These are phyloP conservation scores for Podarcis raffonei DNA, from an alignment of 2,113 vertebrate species.

Conservation along the genomic window DNA sequence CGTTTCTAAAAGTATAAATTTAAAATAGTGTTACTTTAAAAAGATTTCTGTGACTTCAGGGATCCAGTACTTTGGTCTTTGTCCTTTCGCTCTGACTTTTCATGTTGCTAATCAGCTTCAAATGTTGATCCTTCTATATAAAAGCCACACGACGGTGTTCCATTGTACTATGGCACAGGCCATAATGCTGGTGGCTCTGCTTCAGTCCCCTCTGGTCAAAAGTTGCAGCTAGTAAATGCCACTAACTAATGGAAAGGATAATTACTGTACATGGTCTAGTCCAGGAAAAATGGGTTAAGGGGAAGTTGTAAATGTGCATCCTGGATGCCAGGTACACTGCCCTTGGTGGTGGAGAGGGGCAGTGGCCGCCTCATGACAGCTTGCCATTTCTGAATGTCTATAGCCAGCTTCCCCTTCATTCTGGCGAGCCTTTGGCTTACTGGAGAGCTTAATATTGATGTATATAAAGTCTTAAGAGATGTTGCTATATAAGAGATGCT, in stretches of 20 bases:
- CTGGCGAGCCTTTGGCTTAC: too few relatives aligned
- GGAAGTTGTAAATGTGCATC: too few relatives aligned
- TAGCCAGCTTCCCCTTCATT: too few relatives aligned
- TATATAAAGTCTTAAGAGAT: too few relatives aligned
- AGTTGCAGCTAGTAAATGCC: neutral
- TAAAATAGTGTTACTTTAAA: neutral
- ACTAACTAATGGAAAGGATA: neutral
- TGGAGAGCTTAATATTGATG: too few relatives aligned
- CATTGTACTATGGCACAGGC: neutral
- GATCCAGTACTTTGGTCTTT: constrained; percentile 7
- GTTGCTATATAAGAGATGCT: too few relatives aligned
- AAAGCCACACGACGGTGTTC: neutral
- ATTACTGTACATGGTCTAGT: neutral
- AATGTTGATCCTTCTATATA: neutral
- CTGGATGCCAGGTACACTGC: too few relatives aligned
- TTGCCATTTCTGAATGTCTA: too few relatives aligned
- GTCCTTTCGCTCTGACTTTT: constrained; percentile 1
- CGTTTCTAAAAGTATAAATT: constrained; percentile 51
- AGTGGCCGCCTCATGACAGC: too few relatives aligned
- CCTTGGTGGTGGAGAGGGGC: too few relatives aligned
- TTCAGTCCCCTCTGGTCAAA: neutral
- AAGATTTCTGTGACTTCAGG: constrained; percentile 1
- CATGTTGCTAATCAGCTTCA: constrained; percentile 19
- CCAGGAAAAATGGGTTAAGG: neutral
- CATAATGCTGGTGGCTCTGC: neutral